Percentiles rank a stretch among this genome's conserved stretches.
Conservation (phyloP, 1,140 invertebrate genomes). For the Chironomus tepperi region DNA sequence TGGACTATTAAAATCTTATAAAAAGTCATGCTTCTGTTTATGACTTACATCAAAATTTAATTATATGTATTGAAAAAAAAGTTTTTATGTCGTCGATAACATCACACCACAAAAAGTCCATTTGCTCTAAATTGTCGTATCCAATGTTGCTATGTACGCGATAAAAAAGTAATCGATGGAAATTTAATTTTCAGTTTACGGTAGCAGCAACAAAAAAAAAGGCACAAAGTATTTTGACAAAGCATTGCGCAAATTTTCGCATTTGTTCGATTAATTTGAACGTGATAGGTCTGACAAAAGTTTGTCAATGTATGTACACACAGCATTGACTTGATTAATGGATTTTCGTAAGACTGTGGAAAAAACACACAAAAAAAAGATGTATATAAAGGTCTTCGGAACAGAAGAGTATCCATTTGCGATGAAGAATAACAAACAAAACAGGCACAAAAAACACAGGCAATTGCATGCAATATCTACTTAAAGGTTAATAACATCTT, state of each 20-base stretch:
- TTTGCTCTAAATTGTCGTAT: neutral
- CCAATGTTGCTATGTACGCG: neutral
- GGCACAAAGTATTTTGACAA: no score
- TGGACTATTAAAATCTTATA: conserved; percentile 4
- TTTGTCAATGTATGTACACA: neutral
- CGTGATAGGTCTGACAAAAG: neutral
- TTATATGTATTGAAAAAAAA: neutral
- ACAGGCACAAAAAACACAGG: no score
- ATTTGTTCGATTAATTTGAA: neutral
- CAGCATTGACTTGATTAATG: conserved; percentile 12
- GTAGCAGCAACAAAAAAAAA: no score
- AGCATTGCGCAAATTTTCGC: neutral
- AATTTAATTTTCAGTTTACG: no score
- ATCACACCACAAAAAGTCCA: neutral
- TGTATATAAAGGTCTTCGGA: neutral
- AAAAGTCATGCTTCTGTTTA: neutral
- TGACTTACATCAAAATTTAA: conserved; percentile 3
- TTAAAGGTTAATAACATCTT: conserved; percentile 9
- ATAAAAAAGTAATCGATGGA: neutral
- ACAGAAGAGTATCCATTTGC: no score
- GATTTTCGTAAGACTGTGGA: conserved; percentile 2
- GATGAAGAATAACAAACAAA: no score
- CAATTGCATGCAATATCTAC: conserved; percentile 1
- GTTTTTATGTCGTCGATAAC: neutral
- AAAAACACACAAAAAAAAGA: neutral